Evolutionary conservation across 2,888 invertebrate genomes (phyloP), one percentile per base, ranked within the genome.

Genomic region (Furcula furcula): DNA sequence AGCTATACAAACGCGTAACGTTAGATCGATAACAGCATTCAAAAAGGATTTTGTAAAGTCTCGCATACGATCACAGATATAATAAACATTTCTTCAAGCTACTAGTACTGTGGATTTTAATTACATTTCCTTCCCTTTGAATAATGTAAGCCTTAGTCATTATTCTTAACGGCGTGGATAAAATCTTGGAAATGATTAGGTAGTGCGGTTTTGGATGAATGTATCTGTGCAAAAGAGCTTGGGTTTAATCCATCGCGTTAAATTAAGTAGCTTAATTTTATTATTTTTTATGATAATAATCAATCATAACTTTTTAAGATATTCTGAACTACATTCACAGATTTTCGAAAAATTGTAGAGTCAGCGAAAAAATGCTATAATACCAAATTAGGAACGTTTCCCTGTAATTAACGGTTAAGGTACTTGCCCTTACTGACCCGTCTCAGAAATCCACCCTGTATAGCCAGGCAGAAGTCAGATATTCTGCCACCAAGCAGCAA

Each of bases 91-190:
- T 55, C 55, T 56, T 46, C 18, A 18, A 30, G 40, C 36, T 13
- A 46, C 36, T 36, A 72, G 71, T 73, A 73, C 72, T 70, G 68
- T 73, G 73, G 68, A 76, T 77, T 83, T 81, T 83, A 81, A 84
- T 80, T 82, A 76, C 73, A 68, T 62, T 73, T 72, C 67, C 68
- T 67, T 46, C 63, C 59, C 54, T 70, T 62, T 76, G 64, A 76
- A 69, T 69, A 77, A 75, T 77, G 74, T 73, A 65, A 60, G 58
- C 55, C 69, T 63, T 58, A 60, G 50, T 75, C 76, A 68, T 72
- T 70, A 72, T 65, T 71, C 73, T 73, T 78, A 80, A 80, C 77
- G 67, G 67, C 58, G 54, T 57, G 60, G 74, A 78, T 78, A 75
- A 75, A 73, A 68, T 71, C 71, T 59, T 55, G n/a, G n/a, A 60